A percentile compares a stretch with the other conserved stretches of the same genome.
Conservation (phyloP, 2,888 invertebrate species). For the Tenthredo distinguenda region DNA sequence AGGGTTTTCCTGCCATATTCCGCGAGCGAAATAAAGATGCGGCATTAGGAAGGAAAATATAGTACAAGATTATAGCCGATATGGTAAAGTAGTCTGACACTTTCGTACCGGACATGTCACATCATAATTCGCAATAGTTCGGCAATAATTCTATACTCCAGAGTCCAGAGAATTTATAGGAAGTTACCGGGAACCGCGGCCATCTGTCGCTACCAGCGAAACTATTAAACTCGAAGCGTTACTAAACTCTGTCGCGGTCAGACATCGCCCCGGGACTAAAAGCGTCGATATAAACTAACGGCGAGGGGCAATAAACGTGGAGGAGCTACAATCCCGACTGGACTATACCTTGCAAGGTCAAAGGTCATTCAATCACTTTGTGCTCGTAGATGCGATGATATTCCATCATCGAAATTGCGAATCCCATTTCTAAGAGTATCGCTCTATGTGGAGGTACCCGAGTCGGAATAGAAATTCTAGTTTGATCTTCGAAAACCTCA, state of each 20-base stretch:
- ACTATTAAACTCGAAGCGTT: conserved; percentile 46
- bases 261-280: conserved; percentile 26
- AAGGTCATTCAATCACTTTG: not conserved
- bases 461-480: no score
- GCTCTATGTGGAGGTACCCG: not conserved
- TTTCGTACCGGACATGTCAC: not conserved
- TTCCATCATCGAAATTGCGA: not conserved
- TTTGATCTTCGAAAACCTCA: not conserved
- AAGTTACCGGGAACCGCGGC: not conserved
- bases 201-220: conserved; percentile 33
- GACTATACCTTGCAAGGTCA: not conserved
- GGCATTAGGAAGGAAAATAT: not conserved
- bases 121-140: conserved; percentile 24
- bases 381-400: not conserved
- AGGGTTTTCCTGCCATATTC: not conserved
- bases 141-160: conserved; percentile 25
- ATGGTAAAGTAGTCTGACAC: not conserved
- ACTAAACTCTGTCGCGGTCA: conserved; percentile 40
- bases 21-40: not conserved
- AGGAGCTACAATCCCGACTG: not conserved
- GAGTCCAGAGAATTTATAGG: conserved; percentile 36
- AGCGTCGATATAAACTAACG: conserved; percentile 41
- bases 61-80: not conserved
- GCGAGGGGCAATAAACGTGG: conserved; percentile 11
- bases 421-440: not conserved